These are phyloP conservation scores for Bugula neritina DNA, from an alignment of 2,888 invertebrate species.

Conservation along the genomic window DNA sequence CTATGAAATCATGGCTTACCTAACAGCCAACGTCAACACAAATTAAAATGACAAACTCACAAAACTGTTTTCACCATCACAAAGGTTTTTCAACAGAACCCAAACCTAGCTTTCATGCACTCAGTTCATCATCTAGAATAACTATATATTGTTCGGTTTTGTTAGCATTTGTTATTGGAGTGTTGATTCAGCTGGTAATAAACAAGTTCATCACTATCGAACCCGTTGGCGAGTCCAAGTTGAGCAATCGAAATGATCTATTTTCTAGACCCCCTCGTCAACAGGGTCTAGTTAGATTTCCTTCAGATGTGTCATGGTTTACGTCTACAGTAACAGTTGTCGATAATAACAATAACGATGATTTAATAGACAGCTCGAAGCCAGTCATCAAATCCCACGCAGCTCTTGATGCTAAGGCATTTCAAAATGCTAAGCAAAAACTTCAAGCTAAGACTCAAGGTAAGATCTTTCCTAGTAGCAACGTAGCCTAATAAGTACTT, in stretches of 20 bases:
- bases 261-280: constrained; percentile 12
- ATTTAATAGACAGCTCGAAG: background rate
- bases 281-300: constrained; percentile 13
- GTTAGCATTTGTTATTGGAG: background rate
- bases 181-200: background rate
- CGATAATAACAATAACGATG: background rate
- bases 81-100: too few relatives aligned
- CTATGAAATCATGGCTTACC: too few relatives aligned
- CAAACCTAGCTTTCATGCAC: background rate
- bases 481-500: too few relatives aligned
- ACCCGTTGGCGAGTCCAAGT: background rate
- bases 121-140: background rate
- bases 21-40: too few relatives aligned
- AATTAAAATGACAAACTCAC: too few relatives aligned
- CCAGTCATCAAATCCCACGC: background rate
- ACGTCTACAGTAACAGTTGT: background rate
- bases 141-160: background rate
- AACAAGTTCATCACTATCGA: background rate
- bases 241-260: constrained; percentile 1
- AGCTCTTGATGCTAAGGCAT: background rate
- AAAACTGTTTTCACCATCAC: too few relatives aligned
- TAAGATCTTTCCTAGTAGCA: too few relatives aligned
- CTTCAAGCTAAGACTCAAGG: constrained; percentile 5
- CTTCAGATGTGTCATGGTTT: constrained; percentile 23
- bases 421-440: constrained; percentile 6